phyloP scores from a whole-genome alignment of 2,797 vertebrate species.

The Sylvia borin region DNA sequence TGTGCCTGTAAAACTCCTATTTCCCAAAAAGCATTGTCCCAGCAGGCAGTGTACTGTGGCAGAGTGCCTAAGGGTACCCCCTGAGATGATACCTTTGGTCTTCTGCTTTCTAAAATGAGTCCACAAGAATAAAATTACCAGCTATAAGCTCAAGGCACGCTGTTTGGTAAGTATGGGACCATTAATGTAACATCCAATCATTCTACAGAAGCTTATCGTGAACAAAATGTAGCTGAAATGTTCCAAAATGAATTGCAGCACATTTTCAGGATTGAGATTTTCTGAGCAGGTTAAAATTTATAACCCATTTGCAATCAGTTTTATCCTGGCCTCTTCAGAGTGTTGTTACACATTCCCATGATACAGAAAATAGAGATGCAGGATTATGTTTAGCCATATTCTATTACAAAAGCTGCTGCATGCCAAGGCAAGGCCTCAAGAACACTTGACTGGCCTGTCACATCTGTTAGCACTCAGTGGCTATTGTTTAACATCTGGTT shows the following conservation, averaged over 20 bases:
- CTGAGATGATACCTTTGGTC: not conserved
- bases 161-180: not conserved
- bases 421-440: not conserved
- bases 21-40: not conserved
- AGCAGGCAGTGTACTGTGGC: not conserved
- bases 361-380: not conserved
- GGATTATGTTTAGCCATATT: not conserved
- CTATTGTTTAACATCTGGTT: constrained; percentile 16
- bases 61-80: not conserved
- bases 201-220: not conserved
- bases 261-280: not conserved
- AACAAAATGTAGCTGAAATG: not conserved
- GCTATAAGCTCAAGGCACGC: not conserved
- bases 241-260: not conserved
- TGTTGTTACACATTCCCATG: not conserved
- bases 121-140: not conserved
- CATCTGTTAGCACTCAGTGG: constrained; percentile 36
- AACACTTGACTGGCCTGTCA: not conserved
- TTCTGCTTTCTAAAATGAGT: not conserved
- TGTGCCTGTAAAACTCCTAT: not conserved
- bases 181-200: not conserved
- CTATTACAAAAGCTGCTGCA: not conserved
- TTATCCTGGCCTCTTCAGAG: not conserved
- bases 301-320: not conserved
- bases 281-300: not conserved